phyloP scores from a whole-genome alignment of 1,140 invertebrate species.

The Euwallacea similis region DNA sequence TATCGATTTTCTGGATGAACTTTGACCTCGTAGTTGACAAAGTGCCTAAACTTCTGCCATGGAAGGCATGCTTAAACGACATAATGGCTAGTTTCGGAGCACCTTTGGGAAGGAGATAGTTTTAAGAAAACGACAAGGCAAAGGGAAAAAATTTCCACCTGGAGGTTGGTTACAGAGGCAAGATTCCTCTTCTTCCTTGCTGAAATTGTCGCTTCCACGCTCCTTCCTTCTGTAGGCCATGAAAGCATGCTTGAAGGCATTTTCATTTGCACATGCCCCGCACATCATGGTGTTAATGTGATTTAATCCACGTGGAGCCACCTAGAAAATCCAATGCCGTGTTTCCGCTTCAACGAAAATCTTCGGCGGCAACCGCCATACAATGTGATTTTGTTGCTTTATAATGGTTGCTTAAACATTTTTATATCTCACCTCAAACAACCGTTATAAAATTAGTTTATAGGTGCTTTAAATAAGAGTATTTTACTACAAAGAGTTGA shows the following conservation, averaged over 20 bases:
- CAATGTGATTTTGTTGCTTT: too few species aligned
- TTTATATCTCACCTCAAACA: too few species aligned
- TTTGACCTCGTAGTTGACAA: slow-evolving; percentile 93
- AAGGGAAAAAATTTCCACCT: background rate
- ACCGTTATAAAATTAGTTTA: too few species aligned
- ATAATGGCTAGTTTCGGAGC: slow-evolving; percentile 82
- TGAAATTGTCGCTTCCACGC: slow-evolving; percentile 67
- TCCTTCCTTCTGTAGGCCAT: slow-evolving; percentile 65
- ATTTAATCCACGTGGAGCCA: slow-evolving; percentile 72
- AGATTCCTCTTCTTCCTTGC: slow-evolving; percentile 72
- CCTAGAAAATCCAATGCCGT: slow-evolving; percentile 62
- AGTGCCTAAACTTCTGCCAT: slow-evolving; percentile 83
- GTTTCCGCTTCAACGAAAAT: background rate
- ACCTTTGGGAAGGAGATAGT: slow-evolving; percentile 56
- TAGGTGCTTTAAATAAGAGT: too few species aligned
- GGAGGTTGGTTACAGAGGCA: slow-evolving; percentile 85
- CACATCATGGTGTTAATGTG: slow-evolving; percentile 95
- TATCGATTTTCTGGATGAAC: slow-evolving; percentile 93
- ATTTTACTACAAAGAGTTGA: too few species aligned
- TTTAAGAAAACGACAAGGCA: background rate
- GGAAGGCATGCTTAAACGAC: slow-evolving; percentile 86
- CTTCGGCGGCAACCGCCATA: too few species aligned
- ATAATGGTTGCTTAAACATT: too few species aligned
- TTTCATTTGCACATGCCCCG: slow-evolving; percentile 95
- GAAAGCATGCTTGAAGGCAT: slow-evolving; percentile 90